Conservation (phyloP, 2,797 vertebrate species). For the Thripadectes ignobilis region DNA sequence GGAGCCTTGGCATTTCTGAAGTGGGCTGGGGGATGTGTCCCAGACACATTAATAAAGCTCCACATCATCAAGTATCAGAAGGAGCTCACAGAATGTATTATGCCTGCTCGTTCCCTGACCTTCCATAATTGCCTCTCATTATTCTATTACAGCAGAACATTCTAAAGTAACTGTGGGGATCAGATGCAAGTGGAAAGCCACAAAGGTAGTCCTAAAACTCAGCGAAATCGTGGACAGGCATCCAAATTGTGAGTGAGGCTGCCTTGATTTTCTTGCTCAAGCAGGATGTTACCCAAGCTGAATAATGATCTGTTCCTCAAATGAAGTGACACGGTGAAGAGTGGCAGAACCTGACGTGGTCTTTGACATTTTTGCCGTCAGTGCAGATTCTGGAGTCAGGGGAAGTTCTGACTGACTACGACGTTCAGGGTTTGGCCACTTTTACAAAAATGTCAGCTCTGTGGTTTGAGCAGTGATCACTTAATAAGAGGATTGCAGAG, state of each 20-base stretch:
- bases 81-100: constrained; percentile 1
- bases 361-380: neutral
- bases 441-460: accelerated
- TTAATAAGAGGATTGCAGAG: neutral
- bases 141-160: constrained; percentile 16
- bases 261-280: neutral
- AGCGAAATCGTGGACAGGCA: neutral
- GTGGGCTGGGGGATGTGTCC: neutral
- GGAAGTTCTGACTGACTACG: neutral
- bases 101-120: constrained; percentile 1
- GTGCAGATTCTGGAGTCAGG: neutral
- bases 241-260: neutral
- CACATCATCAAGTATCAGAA: neutral
- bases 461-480: neutral
- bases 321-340: neutral
- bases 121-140: constrained; percentile 34
- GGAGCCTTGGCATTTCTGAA: neutral
- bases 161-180: constrained; percentile 16
- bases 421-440: neutral
- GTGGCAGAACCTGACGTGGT: neutral
- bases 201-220: neutral
- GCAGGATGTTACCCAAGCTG: neutral
- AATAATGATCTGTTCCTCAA: neutral
- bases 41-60: neutral
- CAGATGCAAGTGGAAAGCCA: neutral